phyloP scores from a whole-genome alignment of 2,797 vertebrate genomes.

The Paguma larvata region DNA sequence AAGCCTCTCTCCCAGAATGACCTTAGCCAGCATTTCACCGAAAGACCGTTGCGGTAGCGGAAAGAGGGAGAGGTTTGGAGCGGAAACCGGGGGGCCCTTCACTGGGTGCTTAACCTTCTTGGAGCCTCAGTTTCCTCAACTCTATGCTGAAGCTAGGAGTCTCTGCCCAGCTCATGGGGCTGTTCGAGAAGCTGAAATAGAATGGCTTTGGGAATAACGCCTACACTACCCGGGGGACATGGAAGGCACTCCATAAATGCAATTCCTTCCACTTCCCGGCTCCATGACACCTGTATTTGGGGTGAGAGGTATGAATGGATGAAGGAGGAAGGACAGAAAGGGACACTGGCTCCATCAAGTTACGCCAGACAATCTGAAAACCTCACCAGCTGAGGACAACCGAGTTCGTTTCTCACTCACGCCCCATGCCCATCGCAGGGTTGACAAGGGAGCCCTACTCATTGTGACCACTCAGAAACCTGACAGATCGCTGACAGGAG shows the following conservation, averaged over 20 bases:
- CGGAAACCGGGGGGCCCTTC: neutral
- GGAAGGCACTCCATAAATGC: neutral
- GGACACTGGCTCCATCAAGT: too few relatives aligned
- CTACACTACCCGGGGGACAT: neutral
- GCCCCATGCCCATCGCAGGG: fast-evolving
- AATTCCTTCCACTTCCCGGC: neutral
- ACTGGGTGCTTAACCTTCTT: neutral
- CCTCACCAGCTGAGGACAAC: neutral
- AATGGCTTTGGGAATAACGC: neutral
- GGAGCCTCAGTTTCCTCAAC: neutral
- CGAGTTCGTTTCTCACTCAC: neutral
- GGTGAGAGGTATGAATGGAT: neutral
- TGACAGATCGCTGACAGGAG: neutral
- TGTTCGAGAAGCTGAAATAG: neutral
- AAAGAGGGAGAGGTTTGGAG: neutral
- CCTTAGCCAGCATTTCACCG: conserved; percentile 54
- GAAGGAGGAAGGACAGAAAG: neutral
- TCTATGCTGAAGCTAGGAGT: neutral
- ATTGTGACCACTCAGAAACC: neutral
- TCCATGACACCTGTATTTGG: neutral
- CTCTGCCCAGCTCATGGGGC: neutral
- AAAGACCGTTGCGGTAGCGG: neutral
- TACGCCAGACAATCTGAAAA: neutral
- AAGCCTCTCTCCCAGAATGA: conserved; percentile 71
- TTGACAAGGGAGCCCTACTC: neutral